These are phyloP conservation scores for Riparia riparia DNA, from an alignment of 2,113 vertebrate genomes.

Conservation along the genomic window DNA sequence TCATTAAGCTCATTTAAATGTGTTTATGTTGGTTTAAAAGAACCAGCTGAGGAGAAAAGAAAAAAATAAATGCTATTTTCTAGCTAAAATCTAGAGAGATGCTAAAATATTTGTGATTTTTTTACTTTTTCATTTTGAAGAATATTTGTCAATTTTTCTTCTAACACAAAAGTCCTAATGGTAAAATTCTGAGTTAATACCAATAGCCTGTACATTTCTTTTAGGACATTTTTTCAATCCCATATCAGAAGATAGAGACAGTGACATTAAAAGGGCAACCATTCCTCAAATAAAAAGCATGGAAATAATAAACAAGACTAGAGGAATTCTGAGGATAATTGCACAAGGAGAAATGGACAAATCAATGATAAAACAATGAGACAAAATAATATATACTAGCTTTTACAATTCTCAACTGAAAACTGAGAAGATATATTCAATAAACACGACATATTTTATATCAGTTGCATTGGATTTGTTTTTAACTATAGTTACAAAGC, in stretches of 20 bases:
- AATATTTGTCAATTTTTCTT: not conserved
- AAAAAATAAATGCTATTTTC: not conserved
- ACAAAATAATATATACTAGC: not conserved
- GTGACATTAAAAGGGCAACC: not conserved
- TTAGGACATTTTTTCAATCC: not conserved
- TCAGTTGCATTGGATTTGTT: not conserved
- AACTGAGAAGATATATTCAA: conserved; percentile 16
- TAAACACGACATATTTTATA: conserved; percentile 39
- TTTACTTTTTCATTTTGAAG: not conserved
- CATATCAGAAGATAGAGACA: not conserved
- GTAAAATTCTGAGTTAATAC: not conserved
- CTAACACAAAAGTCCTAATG: not conserved
- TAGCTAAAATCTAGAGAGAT: not conserved
- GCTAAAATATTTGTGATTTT: not conserved
- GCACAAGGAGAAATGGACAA: not conserved
- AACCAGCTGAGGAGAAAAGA: not conserved
- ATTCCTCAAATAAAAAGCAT: not conserved
- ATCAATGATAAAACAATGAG: not conserved
- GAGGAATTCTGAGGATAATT: not conserved
- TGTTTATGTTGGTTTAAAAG: not conserved
- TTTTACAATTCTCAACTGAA: conserved; percentile 7
- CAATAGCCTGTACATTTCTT: not conserved
- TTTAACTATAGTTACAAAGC: conserved; percentile 49
- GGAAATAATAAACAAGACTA: not conserved
- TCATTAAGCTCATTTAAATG: not conserved